phyloP scores from a whole-genome alignment of 1,140 invertebrate genomes.

The Drosophila gunungcola region DNA sequence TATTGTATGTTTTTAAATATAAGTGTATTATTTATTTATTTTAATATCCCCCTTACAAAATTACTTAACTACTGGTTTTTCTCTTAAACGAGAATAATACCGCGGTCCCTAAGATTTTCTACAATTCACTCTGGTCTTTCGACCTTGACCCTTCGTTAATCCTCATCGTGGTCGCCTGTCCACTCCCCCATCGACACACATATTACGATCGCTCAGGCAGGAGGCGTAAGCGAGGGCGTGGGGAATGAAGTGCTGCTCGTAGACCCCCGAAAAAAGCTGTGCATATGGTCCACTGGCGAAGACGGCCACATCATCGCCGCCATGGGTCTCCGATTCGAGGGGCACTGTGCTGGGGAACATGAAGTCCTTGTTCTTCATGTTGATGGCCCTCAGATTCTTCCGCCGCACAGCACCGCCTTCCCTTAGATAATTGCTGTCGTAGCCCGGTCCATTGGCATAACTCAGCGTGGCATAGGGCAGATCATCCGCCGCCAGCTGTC shows the following conservation, averaged over 20 bases:
- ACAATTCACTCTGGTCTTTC: too few relatives aligned
- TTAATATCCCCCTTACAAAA: constrained; percentile 14
- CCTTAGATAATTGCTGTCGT: constrained; percentile 72
- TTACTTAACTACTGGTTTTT: constrained; percentile 5
- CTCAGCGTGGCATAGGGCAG: constrained; percentile 88
- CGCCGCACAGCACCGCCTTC: constrained; percentile 51
- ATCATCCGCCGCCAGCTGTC: constrained; percentile 74
- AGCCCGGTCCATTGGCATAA: constrained; percentile 89
- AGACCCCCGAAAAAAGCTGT: constrained; percentile 89
- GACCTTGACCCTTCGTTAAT: neutral
- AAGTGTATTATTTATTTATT: neutral
- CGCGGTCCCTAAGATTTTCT: constrained; percentile 29
- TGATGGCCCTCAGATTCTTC: constrained; percentile 67
- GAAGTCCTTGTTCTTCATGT: constrained; percentile 84
- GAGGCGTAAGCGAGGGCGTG: constrained; percentile 89
- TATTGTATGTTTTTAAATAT: neutral
- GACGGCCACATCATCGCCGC: constrained; percentile 87
- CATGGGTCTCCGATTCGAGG: constrained; percentile 85
- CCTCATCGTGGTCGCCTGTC: constrained; percentile 35
- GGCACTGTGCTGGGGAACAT: constrained; percentile 86
- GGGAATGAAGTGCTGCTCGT: constrained; percentile 90
- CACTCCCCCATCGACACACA: constrained; percentile 60
- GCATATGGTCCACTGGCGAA: constrained; percentile 87
- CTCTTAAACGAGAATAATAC: constrained; percentile 54
- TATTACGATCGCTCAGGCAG: constrained; percentile 86